A percentile compares a stretch with the other conserved stretches of the same genome.
These are phyloP conservation scores for Menura novaehollandiae DNA, from an alignment of 2,113 vertebrate species.

Conservation along the genomic window DNA sequence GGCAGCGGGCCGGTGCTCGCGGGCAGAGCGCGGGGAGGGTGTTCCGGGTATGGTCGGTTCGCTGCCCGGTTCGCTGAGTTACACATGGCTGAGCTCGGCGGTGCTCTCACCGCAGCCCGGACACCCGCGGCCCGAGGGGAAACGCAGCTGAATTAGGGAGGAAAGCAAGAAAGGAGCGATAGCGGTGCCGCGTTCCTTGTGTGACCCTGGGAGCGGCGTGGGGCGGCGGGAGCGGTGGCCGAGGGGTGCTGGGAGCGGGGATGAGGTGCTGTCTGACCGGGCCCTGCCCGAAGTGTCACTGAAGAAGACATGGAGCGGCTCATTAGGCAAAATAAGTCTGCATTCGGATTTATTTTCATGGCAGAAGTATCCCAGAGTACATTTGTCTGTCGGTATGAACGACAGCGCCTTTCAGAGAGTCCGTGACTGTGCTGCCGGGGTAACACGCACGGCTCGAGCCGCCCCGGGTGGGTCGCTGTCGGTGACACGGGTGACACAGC, in stretches of 20 bases:
- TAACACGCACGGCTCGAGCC: fast-evolving
- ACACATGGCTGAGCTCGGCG: neutral
- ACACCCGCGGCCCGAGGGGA: neutral
- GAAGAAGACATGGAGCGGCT: neutral
- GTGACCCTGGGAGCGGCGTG: neutral
- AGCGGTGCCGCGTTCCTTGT: neutral
- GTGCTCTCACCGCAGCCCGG: neutral
- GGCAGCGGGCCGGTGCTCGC: neutral
- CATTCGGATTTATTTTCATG: fast-evolving
- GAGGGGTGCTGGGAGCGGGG: neutral
- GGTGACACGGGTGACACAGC: neutral
- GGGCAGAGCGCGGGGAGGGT: neutral
- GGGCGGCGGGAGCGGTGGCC: neutral
- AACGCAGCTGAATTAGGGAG: neutral
- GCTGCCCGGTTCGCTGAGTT: neutral
- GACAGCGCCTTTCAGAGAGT: too few species aligned
- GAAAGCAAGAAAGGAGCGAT: neutral
- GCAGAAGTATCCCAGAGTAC: neutral
- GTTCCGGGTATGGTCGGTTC: neutral
- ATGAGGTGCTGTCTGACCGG: neutral
- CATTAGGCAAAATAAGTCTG: fast-evolving
- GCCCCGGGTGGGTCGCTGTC: fast-evolving
- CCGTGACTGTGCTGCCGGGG: fast-evolving
- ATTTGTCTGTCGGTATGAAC: neutral
- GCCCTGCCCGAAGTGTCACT: neutral